A percentile compares a stretch with the other conserved stretches of the same genome.
These are phyloP conservation scores for Melipona beecheii DNA, from an alignment of 2,888 invertebrate species.

Conservation along the genomic window DNA sequence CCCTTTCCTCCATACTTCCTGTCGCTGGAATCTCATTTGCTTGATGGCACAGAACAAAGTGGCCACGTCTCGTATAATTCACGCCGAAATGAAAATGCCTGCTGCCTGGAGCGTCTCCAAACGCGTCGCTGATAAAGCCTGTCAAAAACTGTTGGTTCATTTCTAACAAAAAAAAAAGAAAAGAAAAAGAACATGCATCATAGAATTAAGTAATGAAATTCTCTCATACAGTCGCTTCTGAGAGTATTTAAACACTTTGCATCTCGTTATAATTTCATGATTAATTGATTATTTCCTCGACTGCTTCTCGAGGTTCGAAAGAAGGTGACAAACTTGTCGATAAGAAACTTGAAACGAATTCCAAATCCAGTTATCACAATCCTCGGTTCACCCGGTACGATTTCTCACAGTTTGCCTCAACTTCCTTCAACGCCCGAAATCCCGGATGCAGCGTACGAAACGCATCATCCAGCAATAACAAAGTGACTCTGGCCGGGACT, in stretches of 20 bases:
- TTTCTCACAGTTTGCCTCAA: background rate
- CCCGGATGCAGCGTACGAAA: background rate
- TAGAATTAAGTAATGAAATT: too few species aligned
- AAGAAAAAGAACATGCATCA: too few species aligned
- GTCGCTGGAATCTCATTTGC: conserved; percentile 39
- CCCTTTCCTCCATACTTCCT: background rate
- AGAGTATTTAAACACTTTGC: too few species aligned
- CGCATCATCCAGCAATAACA: background rate
- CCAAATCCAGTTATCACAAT: too few species aligned
- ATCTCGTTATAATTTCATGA: too few species aligned
- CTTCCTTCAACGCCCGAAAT: background rate
- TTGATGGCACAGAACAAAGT: conserved; percentile 27
- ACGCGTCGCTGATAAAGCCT: background rate
- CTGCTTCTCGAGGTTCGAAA: too few species aligned
- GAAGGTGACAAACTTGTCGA: too few species aligned
- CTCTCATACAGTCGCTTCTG: too few species aligned
- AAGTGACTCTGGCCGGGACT: background rate
- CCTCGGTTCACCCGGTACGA: background rate
- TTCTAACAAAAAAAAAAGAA: too few species aligned
- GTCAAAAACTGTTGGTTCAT: background rate
- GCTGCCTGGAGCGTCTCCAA: background rate
- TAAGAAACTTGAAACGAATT: too few species aligned
- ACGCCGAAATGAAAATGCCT: background rate
- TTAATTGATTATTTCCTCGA: too few species aligned
- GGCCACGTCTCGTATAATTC: conserved; percentile 26